Conservation (phyloP, 2,888 invertebrate species). For the Rhogogaster chlorosoma region DNA sequence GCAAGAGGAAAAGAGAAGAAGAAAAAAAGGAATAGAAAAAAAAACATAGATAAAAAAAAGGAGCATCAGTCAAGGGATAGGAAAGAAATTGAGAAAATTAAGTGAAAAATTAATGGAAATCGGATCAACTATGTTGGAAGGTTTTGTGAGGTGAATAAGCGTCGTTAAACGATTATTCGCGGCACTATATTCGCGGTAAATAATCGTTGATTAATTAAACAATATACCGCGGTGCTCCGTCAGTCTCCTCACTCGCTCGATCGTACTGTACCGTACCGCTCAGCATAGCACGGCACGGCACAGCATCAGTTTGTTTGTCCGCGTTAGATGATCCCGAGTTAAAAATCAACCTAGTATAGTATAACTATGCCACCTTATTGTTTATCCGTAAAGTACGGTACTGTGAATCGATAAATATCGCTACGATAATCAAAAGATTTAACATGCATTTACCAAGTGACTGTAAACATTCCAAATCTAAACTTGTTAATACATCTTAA, state of each 20-base stretch:
- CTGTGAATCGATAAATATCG: conserved; percentile 30
- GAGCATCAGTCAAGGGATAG: conserved; percentile 22
- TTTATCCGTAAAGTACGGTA: conserved; percentile 31
- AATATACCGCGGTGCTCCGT: neutral
- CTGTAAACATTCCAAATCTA: conserved; percentile 52
- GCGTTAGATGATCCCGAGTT: neutral
- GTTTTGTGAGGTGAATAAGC: conserved; percentile 61
- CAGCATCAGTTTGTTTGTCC: conserved; percentile 40
- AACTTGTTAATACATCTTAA: conserved; percentile 58
- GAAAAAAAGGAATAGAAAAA: conserved; percentile 42
- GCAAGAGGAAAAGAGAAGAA: conserved; percentile 14
- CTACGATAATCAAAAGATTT: conserved; percentile 49
- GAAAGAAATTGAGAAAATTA: neutral
- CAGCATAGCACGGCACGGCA: neutral
- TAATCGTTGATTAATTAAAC: conserved; percentile 32
- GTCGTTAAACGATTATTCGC: conserved; percentile 10
- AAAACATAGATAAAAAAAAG: conserved; percentile 31
- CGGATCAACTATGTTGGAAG: conserved; percentile 59
- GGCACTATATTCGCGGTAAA: conserved; percentile 5
- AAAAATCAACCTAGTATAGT: neutral
- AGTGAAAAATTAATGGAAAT: conserved; percentile 18
- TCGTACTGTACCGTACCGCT: neutral
- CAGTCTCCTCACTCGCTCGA: neutral
- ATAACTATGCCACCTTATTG: neutral
- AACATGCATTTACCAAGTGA: conserved; percentile 46